These are phyloP conservation scores for Aphidoletes aphidimyza DNA, from an alignment of 2,888 invertebrate genomes.

Conservation along the genomic window DNA sequence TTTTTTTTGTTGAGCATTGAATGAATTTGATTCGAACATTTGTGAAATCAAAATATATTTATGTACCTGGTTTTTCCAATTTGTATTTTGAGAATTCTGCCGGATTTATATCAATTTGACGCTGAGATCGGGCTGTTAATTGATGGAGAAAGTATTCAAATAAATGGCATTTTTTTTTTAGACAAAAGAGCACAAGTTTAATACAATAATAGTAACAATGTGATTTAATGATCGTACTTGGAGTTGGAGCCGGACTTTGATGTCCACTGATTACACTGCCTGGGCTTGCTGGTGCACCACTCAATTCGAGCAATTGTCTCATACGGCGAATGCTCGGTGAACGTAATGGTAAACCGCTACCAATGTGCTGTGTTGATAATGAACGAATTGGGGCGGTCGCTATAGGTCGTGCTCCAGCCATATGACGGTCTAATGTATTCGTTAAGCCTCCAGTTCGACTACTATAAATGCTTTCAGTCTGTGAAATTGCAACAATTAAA, in stretches of 20 bases:
- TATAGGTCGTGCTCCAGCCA: conserved; percentile 69
- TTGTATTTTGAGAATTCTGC: conserved; percentile 93
- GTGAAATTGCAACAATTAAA: conserved; percentile 59
- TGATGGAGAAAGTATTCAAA: background rate
- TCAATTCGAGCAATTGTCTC: conserved; percentile 82
- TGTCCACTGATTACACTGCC: conserved; percentile 69
- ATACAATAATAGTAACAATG: conserved; percentile 65
- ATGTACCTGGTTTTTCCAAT: conserved; percentile 78
- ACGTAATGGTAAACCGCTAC: conserved; percentile 67
- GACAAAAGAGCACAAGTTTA: background rate
- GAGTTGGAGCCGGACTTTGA: conserved; percentile 80
- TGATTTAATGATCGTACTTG: conserved; percentile 72
- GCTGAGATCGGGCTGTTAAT: conserved; percentile 70
- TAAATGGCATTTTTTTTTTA: background rate
- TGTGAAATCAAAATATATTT: too few relatives aligned
- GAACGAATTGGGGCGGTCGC: conserved; percentile 78
- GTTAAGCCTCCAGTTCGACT: conserved; percentile 77
- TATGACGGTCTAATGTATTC: conserved; percentile 75
- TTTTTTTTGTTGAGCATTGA: background rate
- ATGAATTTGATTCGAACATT: too few relatives aligned
- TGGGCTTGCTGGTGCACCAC: conserved; percentile 62
- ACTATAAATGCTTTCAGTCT: conserved; percentile 70
- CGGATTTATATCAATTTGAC: conserved; percentile 88
- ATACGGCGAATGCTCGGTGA: conserved; percentile 84
- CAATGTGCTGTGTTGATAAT: conserved; percentile 78